phyloP scores from a whole-genome alignment of 2,888 invertebrate genomes.

The Kuschelorhynchus macadamiae region DNA sequence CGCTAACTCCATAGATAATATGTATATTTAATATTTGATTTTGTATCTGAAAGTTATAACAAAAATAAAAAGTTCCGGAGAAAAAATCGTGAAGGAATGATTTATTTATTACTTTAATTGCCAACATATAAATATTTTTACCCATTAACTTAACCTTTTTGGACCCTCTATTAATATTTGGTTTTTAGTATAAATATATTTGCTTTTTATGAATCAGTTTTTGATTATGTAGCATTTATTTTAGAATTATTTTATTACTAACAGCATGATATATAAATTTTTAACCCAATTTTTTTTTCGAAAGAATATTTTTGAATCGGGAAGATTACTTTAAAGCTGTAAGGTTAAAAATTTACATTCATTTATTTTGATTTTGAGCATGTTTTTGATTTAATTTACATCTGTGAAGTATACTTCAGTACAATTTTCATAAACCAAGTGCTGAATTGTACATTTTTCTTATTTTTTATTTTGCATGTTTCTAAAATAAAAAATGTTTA shows the following conservation, averaged over 20 bases:
- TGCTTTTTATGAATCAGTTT: constrained; percentile 44
- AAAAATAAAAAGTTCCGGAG: no score
- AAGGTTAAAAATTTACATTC: constrained; percentile 27
- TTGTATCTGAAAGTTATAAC: no score
- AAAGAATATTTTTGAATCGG: no score
- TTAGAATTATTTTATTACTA: constrained; percentile 38
- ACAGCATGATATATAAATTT: constrained; percentile 37
- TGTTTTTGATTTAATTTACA: constrained; percentile 38
- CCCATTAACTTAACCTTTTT: constrained; percentile 39
- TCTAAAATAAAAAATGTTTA: constrained; percentile 34
- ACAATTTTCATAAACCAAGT: background rate
- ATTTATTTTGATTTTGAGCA: constrained; percentile 42
- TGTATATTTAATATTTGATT: no score
- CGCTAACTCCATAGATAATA: no score
- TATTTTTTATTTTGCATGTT: constrained; percentile 47
- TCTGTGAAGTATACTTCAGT: constrained; percentile 28
- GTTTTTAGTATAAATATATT: constrained; percentile 31
- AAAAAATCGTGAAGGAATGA: no score
- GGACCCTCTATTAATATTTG: background rate
- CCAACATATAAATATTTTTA: no score
- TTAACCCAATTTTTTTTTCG: constrained; percentile 29
- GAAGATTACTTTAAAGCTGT: background rate
- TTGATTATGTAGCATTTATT: constrained; percentile 23
- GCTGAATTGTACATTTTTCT: constrained; percentile 33
- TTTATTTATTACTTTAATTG: no score